phyloP scores from a whole-genome alignment of 2,797 vertebrate species.

The Hephaestus fuliginosus region DNA sequence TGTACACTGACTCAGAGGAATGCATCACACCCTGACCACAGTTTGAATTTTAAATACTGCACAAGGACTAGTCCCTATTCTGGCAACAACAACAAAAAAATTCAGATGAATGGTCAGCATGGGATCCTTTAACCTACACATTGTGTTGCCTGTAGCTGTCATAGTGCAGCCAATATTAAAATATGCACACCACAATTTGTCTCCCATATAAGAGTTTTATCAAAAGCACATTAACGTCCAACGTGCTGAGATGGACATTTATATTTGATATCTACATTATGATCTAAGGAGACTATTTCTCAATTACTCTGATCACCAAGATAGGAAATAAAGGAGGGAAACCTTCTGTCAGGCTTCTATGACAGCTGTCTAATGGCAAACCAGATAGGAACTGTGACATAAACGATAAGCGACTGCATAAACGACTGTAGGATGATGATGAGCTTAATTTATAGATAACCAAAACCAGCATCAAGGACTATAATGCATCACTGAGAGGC shows the following conservation, averaged over 20 bases:
- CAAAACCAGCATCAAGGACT: neutral
- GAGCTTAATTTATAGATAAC: neutral
- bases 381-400: neutral
- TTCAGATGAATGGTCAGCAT: neutral
- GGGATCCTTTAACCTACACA: neutral
- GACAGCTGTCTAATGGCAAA: neutral
- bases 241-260: neutral
- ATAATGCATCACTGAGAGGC: neutral
- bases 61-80: neutral
- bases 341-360: neutral
- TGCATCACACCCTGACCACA: neutral
- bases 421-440: neutral
- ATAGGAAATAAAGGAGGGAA: neutral
- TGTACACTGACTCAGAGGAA: neutral
- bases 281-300: neutral
- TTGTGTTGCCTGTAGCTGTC: neutral
- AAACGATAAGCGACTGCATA: neutral
- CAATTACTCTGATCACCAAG: neutral
- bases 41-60: neutral
- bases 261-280: neutral
- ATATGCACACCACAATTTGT: neutral
- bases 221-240: neutral
- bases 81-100: neutral
- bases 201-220: neutral
- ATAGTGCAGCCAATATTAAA: neutral